Evolutionary conservation across 1,140 invertebrate species (phyloP), one percentile per base, ranked within the genome.

Genomic region (Hypsibius dujardini): DNA sequence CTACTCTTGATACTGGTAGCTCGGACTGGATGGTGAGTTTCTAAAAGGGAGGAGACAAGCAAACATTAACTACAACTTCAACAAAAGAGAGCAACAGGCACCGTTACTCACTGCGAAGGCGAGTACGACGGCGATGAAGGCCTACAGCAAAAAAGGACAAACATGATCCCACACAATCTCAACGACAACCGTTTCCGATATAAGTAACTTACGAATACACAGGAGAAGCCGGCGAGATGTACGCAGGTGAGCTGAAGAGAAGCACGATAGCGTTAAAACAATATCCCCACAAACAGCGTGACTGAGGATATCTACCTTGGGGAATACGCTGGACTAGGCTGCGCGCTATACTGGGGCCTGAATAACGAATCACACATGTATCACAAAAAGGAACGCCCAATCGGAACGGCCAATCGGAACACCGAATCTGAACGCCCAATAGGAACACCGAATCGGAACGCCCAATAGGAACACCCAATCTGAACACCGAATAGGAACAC

Each of bases 181-280:
- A 56, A 7, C 50, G n/a, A 56, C 50, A 7, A 56, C n/a, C 50
- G 50, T n/a, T n/a, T n/a, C n/a, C n/a, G n/a, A n/a, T n/a, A n/a
- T n/a, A n/a, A n/a, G n/a, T n/a, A n/a, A 56, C 50, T 56, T 56
- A 56, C 50, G 62, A 67, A 42, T 67, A 67, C 12, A 42, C 7
- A 14, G 62, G 62, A 67, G 62, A 67, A 67, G 62, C 62, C 3
- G 62, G 62, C 45, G 62, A 67, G 45, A 67, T 67, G 42, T 67
- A 67, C 3, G 62, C 62, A 14, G 62, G 62, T 14, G 62, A 67
- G 45, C 62, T 67, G 42, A 3, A 67, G 45, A 67, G 45, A 67
- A 14, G 62, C 7, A 67, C 7, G 3, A 67, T 67, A 67, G 42
- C 45, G 3, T 14, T 67, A 67, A 7, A 67, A 3, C n/a, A n/a